phyloP scores from a whole-genome alignment of 1,140 invertebrate genomes.

The Kradibia gibbosae region DNA sequence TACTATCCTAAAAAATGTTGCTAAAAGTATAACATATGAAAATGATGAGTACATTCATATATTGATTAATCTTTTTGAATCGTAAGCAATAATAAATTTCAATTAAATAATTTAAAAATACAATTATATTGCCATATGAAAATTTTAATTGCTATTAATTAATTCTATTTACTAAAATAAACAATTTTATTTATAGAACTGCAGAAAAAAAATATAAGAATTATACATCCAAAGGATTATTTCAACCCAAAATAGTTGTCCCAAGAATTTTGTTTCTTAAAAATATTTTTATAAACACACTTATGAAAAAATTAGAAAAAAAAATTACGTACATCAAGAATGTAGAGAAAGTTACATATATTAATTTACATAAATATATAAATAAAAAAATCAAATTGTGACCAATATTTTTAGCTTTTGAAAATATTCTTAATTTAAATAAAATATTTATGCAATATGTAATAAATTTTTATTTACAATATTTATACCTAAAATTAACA shows the following conservation, averaged over 20 bases:
- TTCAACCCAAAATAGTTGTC: background rate
- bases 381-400: background rate
- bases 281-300: background rate
- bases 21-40: constrained; percentile 75
- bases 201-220: constrained; percentile 1
- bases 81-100: constrained; percentile 68
- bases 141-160: background rate
- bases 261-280: background rate
- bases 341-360: background rate
- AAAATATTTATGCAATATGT: no score
- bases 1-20: constrained; percentile 77
- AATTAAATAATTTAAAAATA: background rate
- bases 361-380: constrained; percentile 11
- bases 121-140: background rate
- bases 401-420: no score
- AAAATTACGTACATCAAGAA: background rate
- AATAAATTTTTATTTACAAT: no score
- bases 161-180: background rate
- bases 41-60: constrained; percentile 75
- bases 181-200: background rate
- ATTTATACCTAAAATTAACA: no score
- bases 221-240: constrained; percentile 15
- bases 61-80: constrained; percentile 76
- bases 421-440: no score
- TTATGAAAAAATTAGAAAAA: constrained; percentile 4